Evolutionary conservation across 1,140 invertebrate species (phyloP), one percentile per base, ranked within the genome.

Genomic region (Cecropterus lyciades): DNA sequence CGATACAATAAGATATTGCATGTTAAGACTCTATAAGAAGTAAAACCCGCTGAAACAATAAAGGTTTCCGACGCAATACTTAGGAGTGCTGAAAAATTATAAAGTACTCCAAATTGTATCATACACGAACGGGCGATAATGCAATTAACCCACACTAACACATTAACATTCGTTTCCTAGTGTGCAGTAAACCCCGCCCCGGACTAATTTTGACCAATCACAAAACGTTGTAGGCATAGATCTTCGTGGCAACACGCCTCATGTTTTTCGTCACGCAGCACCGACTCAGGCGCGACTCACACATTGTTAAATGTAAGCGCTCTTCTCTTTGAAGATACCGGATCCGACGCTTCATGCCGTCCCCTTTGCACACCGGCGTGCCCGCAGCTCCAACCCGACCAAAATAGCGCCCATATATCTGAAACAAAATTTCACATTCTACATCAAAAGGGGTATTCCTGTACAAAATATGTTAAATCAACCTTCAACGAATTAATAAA

Each of bases 211-310:
- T 83, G 80, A 84, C 89, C 89, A 91, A 91, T 91, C 80, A 57
- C 64, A 59, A 72, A 53, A 59, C 65, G 77, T 27, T 67, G 81
- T 80, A 78, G 83, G 81, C 85, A 87, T 85, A 91, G 87, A 91
- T 89, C 87, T 86, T 80, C 73, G 73, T 80, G 82, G 80, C 80
- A 84, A 80, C 86, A 91, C 89, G 89, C 89, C 89, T 91, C 80
- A 74, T 84, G 79, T 85, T 89, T 83, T 89, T 86, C 84, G 89
- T 88, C 80, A 91, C 82, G 87, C 82, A 85, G 84, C 82, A 79
- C 70, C 87, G 84, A 89, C 89, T 91, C 89, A 84, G 87, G 89
- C 89, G 89, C 89, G 87, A 90, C 89, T 89, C 86, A 89, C 87
- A 91, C 89, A 89, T 88, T 85, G 87, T 88, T 83, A 88, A 75